Conservation (phyloP, 2,113 vertebrate species). For the Gambusia holbrooki region DNA sequence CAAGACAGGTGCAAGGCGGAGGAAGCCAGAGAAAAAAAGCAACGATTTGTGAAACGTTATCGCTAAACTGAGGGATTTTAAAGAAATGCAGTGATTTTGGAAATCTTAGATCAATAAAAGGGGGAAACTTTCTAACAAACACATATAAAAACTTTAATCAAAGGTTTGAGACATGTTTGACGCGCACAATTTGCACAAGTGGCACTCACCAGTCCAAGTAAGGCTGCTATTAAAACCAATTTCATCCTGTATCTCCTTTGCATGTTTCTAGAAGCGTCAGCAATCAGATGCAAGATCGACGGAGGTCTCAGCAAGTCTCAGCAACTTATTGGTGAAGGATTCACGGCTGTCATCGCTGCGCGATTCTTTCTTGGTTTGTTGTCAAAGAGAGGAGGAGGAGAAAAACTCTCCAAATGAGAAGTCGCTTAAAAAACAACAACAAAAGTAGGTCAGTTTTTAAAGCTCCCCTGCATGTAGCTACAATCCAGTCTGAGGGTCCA, state of each 20-base stretch:
- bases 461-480: not conserved
- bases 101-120: not conserved
- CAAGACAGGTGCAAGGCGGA: constrained; percentile 48
- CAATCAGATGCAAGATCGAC: constrained; percentile 31
- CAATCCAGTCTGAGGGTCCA: constrained; percentile 20
- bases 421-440: not conserved
- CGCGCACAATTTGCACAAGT: not conserved
- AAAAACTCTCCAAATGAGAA: constrained; percentile 2
- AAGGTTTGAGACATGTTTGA: not conserved
- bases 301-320: constrained; percentile 45
- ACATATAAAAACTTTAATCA: not conserved
- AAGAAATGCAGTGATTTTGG: not conserved
- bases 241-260: constrained; percentile 60
- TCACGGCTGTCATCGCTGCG: constrained; percentile 50
- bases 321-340: constrained; percentile 23
- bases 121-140: not conserved
- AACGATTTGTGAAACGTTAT: not conserved
- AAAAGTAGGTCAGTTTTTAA: constrained; percentile 17
- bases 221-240: constrained; percentile 50
- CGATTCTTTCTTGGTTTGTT: constrained; percentile 6
- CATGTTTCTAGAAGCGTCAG: constrained; percentile 26
- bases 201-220: constrained; percentile 75
- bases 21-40: not conserved
- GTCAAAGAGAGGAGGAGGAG: no score
- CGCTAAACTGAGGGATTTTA: not conserved